Conservation (phyloP, 2,888 invertebrate genomes). For the Cephus pygmeus region DNA sequence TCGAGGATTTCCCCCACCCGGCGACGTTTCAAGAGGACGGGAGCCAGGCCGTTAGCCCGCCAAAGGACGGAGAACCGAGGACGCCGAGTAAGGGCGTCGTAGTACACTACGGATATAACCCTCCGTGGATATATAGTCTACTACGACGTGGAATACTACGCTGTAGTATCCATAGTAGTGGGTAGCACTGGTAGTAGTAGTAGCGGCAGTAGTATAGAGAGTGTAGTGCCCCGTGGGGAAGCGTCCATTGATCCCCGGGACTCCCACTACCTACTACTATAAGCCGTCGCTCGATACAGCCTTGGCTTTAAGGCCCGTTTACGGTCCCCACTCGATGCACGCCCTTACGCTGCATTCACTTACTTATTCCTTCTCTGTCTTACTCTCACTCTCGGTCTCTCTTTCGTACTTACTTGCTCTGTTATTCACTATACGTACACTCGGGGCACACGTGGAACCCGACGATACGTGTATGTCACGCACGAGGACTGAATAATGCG, state of each 20-base stretch:
- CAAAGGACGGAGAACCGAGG: constrained; percentile 19
- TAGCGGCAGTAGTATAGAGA: constrained; percentile 32
- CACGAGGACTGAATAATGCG: neutral
- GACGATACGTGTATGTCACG: neutral
- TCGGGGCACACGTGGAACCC: neutral
- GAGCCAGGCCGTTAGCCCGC: constrained; percentile 15
- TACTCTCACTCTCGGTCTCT: neutral
- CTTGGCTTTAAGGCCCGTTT: constrained; percentile 27
- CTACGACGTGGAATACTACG: constrained; percentile 44
- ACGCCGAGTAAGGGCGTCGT: constrained; percentile 14
- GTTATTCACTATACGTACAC: neutral
- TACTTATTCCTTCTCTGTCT: neutral
- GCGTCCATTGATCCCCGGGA: constrained; percentile 59
- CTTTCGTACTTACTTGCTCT: neutral
- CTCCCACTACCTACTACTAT: constrained; percentile 24
- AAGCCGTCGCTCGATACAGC: constrained; percentile 41
- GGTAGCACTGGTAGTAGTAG: neutral
- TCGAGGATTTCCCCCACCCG: constrained; percentile 20
- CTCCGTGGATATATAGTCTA: constrained; percentile 20
- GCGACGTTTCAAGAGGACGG: constrained; percentile 18
- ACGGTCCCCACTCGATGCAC: neutral
- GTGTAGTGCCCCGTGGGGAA: constrained; percentile 56
- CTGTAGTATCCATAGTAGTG: constrained; percentile 31
- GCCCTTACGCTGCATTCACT: constrained; percentile 14
- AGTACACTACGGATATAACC: constrained; percentile 20